A percentile compares a stretch with the other conserved stretches of the same genome.
phyloP scores from a whole-genome alignment of 2,113 vertebrate genomes.

The Hypomesus transpacificus region DNA sequence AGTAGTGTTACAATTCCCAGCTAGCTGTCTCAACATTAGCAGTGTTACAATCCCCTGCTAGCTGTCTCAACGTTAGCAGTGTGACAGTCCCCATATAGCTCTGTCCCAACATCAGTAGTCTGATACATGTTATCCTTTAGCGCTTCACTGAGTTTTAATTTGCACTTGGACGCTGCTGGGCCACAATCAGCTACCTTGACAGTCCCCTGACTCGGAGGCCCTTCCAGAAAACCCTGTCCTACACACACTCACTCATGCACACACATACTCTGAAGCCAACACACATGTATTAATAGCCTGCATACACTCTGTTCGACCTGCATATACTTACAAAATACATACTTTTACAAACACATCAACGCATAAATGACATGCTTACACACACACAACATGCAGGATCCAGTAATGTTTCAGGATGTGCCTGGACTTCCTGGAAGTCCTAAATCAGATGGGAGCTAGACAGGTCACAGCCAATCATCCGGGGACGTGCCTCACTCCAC shows the following conservation, averaged over 20 bases:
- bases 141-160: constrained; percentile 46
- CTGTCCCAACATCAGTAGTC: constrained; percentile 33
- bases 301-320: neutral
- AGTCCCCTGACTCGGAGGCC: constrained; percentile 18
- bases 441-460: constrained; percentile 1
- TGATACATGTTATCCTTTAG: constrained; percentile 14
- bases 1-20: neutral
- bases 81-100: neutral
- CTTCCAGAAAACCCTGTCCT: constrained; percentile 1
- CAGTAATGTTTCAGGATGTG: neutral
- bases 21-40: too few relatives aligned
- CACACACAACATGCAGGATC: neutral
- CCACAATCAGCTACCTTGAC: constrained; percentile 12
- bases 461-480: neutral
- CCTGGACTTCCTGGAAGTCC: neutral
- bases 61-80: too few relatives aligned
- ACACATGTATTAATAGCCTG: neutral
- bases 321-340: too few relatives aligned
- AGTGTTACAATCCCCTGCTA: too few relatives aligned
- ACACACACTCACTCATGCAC: neutral
- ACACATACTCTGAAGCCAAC: neutral
- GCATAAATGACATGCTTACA: neutral
- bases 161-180: constrained; percentile 12
- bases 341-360: neutral
- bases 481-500: neutral